Evolutionary conservation across 2,888 invertebrate species (phyloP).

Genomic region (Conops quadrifasciatus): DNA sequence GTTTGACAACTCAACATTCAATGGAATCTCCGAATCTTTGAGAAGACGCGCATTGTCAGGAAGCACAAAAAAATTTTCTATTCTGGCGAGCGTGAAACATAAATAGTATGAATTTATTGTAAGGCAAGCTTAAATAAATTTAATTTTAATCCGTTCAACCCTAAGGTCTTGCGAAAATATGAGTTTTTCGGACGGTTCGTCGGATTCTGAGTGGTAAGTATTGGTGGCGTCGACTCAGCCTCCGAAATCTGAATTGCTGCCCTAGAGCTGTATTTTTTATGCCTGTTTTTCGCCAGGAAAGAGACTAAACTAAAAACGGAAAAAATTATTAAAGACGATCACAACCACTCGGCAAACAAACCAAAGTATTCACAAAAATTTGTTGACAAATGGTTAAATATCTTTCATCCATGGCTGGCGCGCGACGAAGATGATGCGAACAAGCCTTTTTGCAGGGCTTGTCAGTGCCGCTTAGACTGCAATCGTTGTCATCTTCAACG

Average conservation of each 20-base stretch:
- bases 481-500: slow-evolving; percentile 60
- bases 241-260: neutral
- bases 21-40: slow-evolving; percentile 15
- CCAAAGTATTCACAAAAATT: slow-evolving; percentile 59
- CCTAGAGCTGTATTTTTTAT: neutral
- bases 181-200: slow-evolving; percentile 59
- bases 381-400: slow-evolving; percentile 59
- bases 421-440: slow-evolving; percentile 55
- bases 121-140: neutral
- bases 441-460: slow-evolving; percentile 60
- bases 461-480: slow-evolving; percentile 58
- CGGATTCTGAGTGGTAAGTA: slow-evolving; percentile 59
- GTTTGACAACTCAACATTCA: slow-evolving; percentile 28
- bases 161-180: slow-evolving; percentile 41
- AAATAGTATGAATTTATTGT: neutral
- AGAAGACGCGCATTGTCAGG: slow-evolving; percentile 25
- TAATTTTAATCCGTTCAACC: neutral
- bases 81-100: neutral
- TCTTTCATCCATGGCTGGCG: slow-evolving; percentile 59
- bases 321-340: slow-evolving; percentile 45
- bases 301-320: slow-evolving; percentile 53
- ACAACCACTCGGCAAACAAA: slow-evolving; percentile 42
- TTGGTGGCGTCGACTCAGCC: slow-evolving; percentile 2
- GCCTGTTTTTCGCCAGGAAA: slow-evolving; percentile 51
- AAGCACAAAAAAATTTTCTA: neutral